A percentile compares a stretch with the other conserved stretches of the same genome.
Conservation (phyloP, 2,888 invertebrate species). For the Monopis laevigella region DNA sequence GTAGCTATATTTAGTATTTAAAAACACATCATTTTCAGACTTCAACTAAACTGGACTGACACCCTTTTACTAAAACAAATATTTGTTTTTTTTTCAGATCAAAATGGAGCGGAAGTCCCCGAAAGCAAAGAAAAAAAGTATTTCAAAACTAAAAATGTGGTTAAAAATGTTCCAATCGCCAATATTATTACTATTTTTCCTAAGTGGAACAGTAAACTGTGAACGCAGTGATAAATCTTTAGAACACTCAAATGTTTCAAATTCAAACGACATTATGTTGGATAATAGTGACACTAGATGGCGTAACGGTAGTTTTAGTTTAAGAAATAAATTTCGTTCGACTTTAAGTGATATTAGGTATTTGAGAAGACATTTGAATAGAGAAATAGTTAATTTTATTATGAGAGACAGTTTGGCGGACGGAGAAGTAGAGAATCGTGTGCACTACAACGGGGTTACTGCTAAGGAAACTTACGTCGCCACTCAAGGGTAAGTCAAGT, state of each 20-base stretch:
- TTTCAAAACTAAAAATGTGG: conserved; percentile 40
- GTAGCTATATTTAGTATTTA: too few species aligned
- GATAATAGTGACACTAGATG: neutral
- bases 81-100: conserved; percentile 33
- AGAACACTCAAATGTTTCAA: neutral
- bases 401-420: conserved; percentile 72
- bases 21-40: too few species aligned
- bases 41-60: too few species aligned
- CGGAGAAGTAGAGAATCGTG: conserved; percentile 74
- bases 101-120: conserved; percentile 53
- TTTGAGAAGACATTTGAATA: conserved; percentile 48
- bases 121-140: conserved; percentile 51
- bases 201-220: conserved; percentile 48
- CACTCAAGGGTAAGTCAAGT: conserved; percentile 61
- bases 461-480: conserved; percentile 74
- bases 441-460: conserved; percentile 70
- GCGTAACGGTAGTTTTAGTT: neutral
- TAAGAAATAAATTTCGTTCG: conserved; percentile 7
- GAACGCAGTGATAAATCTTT: conserved; percentile 34
- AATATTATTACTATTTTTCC: conserved; percentile 41
- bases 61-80: too few species aligned
- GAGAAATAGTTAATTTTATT: conserved; percentile 67
- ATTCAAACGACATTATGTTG: neutral
- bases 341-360: conserved; percentile 46
- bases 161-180: conserved; percentile 46